Evolutionary conservation across 2,888 invertebrate species (phyloP).

Genomic region (Hydriomena furcata): DNA sequence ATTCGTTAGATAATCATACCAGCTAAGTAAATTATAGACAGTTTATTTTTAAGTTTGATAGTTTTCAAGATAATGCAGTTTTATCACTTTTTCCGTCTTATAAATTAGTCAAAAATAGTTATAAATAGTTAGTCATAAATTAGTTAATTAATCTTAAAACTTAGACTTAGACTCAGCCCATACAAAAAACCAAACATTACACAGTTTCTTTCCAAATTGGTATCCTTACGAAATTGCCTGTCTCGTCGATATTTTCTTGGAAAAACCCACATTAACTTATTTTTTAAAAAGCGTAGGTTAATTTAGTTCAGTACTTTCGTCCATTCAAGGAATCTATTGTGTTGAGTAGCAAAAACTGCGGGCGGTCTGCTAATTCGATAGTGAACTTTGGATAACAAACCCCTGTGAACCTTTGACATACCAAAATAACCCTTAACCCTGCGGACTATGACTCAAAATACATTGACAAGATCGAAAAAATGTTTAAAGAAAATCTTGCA

Average conservation of each 20-base stretch:
- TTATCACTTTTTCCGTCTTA: too few species aligned
- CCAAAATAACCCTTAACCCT: conserved; percentile 6
- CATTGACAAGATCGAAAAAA: not conserved
- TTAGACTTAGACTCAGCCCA: too few species aligned
- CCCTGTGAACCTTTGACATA: conserved; percentile 1
- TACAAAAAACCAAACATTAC: too few species aligned
- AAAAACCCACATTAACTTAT: conserved; percentile 36
- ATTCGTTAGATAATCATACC: too few species aligned
- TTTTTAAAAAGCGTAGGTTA: conserved; percentile 45
- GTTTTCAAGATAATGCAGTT: too few species aligned
- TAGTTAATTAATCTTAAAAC: too few species aligned
- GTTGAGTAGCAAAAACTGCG: conserved; percentile 74
- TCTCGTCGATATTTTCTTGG: conserved; percentile 20
- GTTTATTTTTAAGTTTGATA: too few species aligned
- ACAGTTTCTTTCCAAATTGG: conserved; percentile 1
- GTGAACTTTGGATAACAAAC: conserved; percentile 39
- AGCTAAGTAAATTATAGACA: too few species aligned
- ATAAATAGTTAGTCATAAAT: too few species aligned
- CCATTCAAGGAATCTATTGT: conserved; percentile 63
- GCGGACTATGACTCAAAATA: not conserved
- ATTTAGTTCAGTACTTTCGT: conserved; percentile 55
- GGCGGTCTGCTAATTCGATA: conserved; percentile 77
- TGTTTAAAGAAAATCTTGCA: conserved; percentile 3
- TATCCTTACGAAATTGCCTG: conserved; percentile 12
- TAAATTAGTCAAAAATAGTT: too few species aligned